Evolutionary conservation across 2,797 vertebrate genomes (phyloP).

Genomic region (Ctenochaetus hawaiiensis): DNA sequence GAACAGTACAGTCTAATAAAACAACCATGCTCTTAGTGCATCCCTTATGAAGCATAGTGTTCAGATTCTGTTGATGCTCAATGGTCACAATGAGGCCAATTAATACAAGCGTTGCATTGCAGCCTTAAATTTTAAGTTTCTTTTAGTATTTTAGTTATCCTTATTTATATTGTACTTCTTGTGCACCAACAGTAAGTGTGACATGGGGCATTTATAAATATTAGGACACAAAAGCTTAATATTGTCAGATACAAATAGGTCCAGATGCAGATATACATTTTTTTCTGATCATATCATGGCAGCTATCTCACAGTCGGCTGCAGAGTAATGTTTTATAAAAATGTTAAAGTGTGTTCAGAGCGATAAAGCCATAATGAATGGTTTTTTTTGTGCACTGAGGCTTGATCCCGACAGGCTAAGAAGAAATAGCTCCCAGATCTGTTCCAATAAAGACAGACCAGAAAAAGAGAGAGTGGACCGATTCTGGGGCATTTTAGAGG

Average conservation of each 20-base stretch:
- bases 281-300: not conserved
- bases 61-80: not conserved
- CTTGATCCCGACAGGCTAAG: not conserved
- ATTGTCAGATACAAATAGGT: not conserved
- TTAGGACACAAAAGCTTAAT: not conserved
- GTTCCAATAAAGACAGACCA: constrained; percentile 30
- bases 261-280: not conserved
- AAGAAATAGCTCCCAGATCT: constrained; percentile 44
- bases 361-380: not conserved
- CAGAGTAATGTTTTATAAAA: not conserved
- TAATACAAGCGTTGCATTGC: not conserved
- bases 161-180: not conserved
- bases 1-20: not conserved
- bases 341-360: not conserved
- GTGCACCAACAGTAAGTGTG: not conserved
- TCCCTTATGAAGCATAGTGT: not conserved
- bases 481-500: constrained; percentile 53
- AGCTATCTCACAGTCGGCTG: not conserved
- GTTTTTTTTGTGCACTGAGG: not conserved
- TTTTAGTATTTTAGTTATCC: not conserved
- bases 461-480: constrained; percentile 27
- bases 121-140: not conserved
- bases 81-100: not conserved
- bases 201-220: not conserved
- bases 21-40: not conserved